Conservation (phyloP, 92 coral and sea anemone species). For the Porites lobata region DNA sequence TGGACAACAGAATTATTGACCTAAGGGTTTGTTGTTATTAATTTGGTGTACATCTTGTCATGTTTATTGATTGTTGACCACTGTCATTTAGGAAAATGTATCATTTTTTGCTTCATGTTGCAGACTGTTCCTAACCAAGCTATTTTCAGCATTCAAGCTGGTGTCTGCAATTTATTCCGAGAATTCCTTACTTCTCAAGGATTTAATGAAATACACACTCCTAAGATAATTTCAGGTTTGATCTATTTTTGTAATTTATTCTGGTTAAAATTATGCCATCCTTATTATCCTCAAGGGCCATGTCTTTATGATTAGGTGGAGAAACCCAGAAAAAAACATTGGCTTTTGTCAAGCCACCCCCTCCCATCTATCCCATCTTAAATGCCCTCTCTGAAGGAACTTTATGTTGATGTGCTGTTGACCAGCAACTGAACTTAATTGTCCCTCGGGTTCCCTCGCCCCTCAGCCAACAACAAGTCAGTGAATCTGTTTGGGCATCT, state of each 20-base stretch:
- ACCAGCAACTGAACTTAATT: too few species aligned
- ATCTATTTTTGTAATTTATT: neutral
- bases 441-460: too few species aligned
- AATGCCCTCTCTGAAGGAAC: too few species aligned
- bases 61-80: too few species aligned
- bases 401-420: too few species aligned
- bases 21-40: slow-evolving; percentile 75
- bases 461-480: too few species aligned
- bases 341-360: too few species aligned
- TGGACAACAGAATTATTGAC: slow-evolving; percentile 96
- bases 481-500: too few species aligned
- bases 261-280: neutral
- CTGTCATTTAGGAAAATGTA: neutral
- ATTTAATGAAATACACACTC: slow-evolving; percentile 95
- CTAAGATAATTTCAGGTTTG: slow-evolving; percentile 97
- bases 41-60: neutral
- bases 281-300: neutral
- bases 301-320: too few species aligned
- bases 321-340: too few species aligned
- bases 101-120: neutral
- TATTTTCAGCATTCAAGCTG: slow-evolving; percentile 94
- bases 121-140: slow-evolving; percentile 99
- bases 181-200: slow-evolving; percentile 88
- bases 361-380: too few species aligned
- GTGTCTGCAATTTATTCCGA: slow-evolving; percentile 88